Base-by-base conservation (phyloP, 2,797 vertebrate species). In the Sciurus carolinensis region DNA sequence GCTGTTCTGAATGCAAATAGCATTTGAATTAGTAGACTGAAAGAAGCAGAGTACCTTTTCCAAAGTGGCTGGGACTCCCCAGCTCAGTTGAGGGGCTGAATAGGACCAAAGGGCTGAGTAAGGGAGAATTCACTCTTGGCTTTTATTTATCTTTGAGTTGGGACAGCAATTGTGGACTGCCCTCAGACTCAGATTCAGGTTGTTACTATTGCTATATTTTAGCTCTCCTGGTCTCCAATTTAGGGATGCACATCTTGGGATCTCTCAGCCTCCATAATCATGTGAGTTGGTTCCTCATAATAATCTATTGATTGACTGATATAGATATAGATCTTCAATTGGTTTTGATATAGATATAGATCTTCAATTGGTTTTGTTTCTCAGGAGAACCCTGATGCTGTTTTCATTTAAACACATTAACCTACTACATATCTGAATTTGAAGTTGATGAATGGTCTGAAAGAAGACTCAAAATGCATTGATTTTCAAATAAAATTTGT, bases 381-480 rank as follows among this genome's bases (percentile, higher is more conserved):
- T 30, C 11, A 75, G 57, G 20, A 82, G n/a, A 73, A 64, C 7
- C 1, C 64, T 57, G 30, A 28, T 18, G 7, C 28, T 26, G 2
- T 4, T 88, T 85, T 80, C 15, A 62, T 77, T 89, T 69, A 71
- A 62, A 57, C 79, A 8, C 66, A 75, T 79, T 75, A 71, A 77
- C 54, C 50, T 82, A 64, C 72, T 86, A 75, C 33, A 28, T 30
- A 67, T 62, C 33, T 96, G 47, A 9, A 76, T 57, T 91, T 94
- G 81, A 54, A 71, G 8, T 33, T 86, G 17, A 26, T 44, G 15
- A 91, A 64, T 64, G 13, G 7, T 83, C 30, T 66, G 24, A 82
- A 82, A 73, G 54, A 87, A 67, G 1, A 0, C 1, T 52, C n/a
- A 73, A 67, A 33, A 57, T 39, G 10, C 72, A 5, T 11, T 71